Percentiles rank a stretch among this genome's conserved stretches.
Conservation (phyloP, 1,140 invertebrate species). For the Epicauta chinensis region DNA sequence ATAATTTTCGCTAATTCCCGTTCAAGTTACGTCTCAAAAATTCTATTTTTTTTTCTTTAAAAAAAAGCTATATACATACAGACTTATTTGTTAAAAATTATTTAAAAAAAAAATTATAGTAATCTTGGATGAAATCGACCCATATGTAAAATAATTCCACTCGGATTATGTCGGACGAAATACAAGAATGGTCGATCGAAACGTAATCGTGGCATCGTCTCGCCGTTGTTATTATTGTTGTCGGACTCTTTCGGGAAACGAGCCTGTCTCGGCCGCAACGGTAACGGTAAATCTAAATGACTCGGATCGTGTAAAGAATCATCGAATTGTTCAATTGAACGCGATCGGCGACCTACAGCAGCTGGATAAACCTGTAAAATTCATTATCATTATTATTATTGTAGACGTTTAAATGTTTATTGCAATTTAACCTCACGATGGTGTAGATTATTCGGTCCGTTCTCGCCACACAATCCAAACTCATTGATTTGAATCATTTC, state of each 20-base stretch:
- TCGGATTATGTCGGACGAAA: slow-evolving; percentile 79
- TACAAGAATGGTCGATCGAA: slow-evolving; percentile 81
- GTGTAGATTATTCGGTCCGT: slow-evolving; percentile 61
- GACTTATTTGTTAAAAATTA: background rate
- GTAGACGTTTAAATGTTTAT: slow-evolving; percentile 40
- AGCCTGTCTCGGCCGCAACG: slow-evolving; percentile 61
- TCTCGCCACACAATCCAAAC: slow-evolving; percentile 73
- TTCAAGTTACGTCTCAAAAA: too few species aligned
- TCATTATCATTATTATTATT: background rate
- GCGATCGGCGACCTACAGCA: too few species aligned
- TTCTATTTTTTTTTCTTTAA: too few species aligned
- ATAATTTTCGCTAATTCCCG: too few species aligned
- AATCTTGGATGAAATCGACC: slow-evolving; percentile 77
- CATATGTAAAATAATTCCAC: slow-evolving; percentile 77
- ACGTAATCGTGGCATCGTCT: slow-evolving; percentile 58
- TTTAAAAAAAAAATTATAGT: slow-evolving; percentile 50
- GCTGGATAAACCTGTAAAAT: slow-evolving; percentile 28
- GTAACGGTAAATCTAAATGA: slow-evolving; percentile 55
- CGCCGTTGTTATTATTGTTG: too few species aligned
- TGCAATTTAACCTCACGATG: slow-evolving; percentile 74
- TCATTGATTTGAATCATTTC: slow-evolving; percentile 74
- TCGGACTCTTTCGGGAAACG: slow-evolving; percentile 54
- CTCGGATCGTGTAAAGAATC: slow-evolving; percentile 55
- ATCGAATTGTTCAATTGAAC: slow-evolving; percentile 45
- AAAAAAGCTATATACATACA: background rate